Evolutionary conservation across 2,113 vertebrate species (phyloP).

Genomic region (Platichthys stellatus): DNA sequence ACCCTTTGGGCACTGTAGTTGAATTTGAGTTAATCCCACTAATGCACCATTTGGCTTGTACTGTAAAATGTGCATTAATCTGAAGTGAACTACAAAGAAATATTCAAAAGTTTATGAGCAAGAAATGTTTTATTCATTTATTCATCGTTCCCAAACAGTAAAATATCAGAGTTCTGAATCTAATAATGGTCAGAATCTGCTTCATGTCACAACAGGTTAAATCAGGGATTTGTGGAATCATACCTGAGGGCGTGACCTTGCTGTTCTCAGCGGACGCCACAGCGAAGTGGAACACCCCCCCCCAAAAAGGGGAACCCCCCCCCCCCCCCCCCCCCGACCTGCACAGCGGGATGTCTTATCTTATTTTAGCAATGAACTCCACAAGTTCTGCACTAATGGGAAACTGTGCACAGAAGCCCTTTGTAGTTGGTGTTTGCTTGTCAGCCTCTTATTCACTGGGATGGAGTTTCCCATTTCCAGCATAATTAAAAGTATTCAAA

Average conservation of each 20-base stretch:
- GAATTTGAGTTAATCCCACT: not conserved
- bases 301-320: too few species aligned
- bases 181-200: not conserved
- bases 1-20: not conserved
- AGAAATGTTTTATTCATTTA: too few species aligned
- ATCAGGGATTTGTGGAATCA: too few species aligned
- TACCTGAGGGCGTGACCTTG: too few species aligned
- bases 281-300: too few species aligned
- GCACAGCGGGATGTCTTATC: not conserved
- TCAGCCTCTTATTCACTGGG: not conserved
- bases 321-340: not conserved
- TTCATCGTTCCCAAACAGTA: too few species aligned
- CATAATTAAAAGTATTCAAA: conserved; percentile 23
- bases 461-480: conserved; percentile 6
- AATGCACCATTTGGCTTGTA: not conserved
- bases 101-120: too few species aligned
- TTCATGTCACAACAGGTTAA: not conserved
- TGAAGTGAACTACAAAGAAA: too few species aligned
- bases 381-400: not conserved
- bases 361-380: not conserved
- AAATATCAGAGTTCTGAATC: not conserved
- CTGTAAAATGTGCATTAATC: not conserved
- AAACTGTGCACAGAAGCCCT: conserved; percentile 9
- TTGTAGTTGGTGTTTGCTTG: not conserved
- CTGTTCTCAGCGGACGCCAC: too few species aligned